These are phyloP conservation scores for Oryzias celebensis DNA, from an alignment of 2,113 vertebrate species.

Conservation along the genomic window DNA sequence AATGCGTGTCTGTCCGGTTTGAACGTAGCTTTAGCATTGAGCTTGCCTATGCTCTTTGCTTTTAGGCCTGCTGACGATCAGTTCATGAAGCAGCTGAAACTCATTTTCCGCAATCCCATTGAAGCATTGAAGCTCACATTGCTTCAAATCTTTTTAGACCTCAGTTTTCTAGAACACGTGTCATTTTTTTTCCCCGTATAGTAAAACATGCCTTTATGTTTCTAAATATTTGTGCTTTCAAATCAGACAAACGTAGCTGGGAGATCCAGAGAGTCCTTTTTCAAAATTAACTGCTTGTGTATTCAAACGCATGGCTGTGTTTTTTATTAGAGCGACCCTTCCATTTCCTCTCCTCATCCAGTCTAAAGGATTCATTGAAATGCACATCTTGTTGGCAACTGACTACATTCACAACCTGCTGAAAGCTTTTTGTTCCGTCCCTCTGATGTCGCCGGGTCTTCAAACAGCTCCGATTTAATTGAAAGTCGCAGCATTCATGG, in stretches of 20 bases:
- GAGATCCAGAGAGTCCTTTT: slow-evolving; percentile 41
- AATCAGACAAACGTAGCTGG: slow-evolving; percentile 8
- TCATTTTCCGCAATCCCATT: too few relatives aligned
- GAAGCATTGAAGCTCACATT: too few relatives aligned
- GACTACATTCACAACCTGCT: slow-evolving; percentile 70
- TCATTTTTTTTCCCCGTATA: too few relatives aligned
- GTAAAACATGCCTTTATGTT: too few relatives aligned
- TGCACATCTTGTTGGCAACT: slow-evolving; percentile 76
- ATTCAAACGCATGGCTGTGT: slow-evolving; percentile 38
- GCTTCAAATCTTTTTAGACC: too few relatives aligned
- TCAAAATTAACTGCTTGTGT: slow-evolving; percentile 46
- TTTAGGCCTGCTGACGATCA: too few relatives aligned
- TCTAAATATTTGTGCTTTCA: slow-evolving; percentile 25
- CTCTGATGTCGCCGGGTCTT: slow-evolving; percentile 62
- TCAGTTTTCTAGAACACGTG: too few relatives aligned
- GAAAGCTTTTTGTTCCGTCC: slow-evolving; percentile 73
- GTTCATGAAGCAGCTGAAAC: too few relatives aligned
- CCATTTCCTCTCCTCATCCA: slow-evolving; percentile 56
- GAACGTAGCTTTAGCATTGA: too few relatives aligned
- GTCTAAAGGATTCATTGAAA: slow-evolving; percentile 77
- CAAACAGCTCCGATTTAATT: slow-evolving; percentile 70
- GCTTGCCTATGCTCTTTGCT: too few relatives aligned
- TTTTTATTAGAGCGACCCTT: slow-evolving; percentile 64
- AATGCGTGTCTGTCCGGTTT: too few relatives aligned
- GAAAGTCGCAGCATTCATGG: slow-evolving; percentile 44